Base-by-base conservation (phyloP, 1,140 invertebrate genomes). In the Heliconius himera region DNA sequence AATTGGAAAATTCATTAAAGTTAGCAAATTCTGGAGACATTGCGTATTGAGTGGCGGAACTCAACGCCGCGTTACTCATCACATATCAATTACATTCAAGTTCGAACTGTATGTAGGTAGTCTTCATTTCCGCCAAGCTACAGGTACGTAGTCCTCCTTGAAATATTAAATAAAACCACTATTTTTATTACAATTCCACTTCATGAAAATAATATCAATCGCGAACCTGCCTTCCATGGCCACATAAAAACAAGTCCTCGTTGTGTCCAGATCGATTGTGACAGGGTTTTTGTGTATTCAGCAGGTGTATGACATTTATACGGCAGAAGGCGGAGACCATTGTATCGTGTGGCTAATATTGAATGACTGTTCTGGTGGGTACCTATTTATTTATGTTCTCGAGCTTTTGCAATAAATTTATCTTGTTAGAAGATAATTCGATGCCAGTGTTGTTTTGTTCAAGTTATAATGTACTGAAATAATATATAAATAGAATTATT, bases 151-250 rank as follows among this genome's bases (percentile, higher is more conserved):
- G 81, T 85, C 83, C 74, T 85, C 84, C 76, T 76, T 83, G 77
- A 82, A 49, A 76, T 81, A 72, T 82, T 83, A 83, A 88, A 73
- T 16, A 38, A 76, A 81, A 83, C 60, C 76, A 51, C 66, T 70
- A 79, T 89, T 90, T 89, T 90, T 90, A 84, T 80, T 76, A 51
- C 83, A 88, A 85, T 88, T 84, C 85, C 83, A 84, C 84, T 83
- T 90, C 87, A 88, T 90, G 88, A 92, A 92, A 92, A 91, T 92
- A 91, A 90, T 92, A 92, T 90, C 89, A 91, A 92, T 91, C 88
- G 89, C 85, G 83, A 82, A n/a, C n/a, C n/a, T n/a, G 80, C 87
- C 89, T 86, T 90, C 83, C 87, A 83, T 60, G 80, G 83, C 71
- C 70, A 70, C 70, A 82, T 79, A 90, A 90, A 91, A 92, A 88